A percentile compares a stretch with the other conserved stretches of the same genome.
phyloP scores from a whole-genome alignment of 1,140 invertebrate genomes.

The Lordiphosa collinella region DNA sequence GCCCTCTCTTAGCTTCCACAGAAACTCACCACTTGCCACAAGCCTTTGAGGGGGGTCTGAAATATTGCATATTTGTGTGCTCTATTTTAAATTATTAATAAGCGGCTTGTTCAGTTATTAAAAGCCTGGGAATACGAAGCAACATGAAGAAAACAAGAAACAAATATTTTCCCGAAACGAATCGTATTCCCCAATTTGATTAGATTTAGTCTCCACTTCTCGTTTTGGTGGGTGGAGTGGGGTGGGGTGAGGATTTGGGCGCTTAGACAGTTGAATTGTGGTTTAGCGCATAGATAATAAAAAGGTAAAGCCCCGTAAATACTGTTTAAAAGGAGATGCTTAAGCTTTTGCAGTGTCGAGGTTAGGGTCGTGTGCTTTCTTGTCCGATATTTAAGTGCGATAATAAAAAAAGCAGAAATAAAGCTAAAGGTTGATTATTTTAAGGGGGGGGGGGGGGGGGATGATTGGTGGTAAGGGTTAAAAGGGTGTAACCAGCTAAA shows the following conservation, averaged over 20 bases:
- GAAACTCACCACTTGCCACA: conserved; percentile 42
- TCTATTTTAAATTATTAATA: conserved; percentile 78
- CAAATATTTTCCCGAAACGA: background rate
- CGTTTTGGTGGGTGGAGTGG: background rate
- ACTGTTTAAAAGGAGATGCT: conserved; percentile 7
- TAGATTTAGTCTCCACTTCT: conserved; percentile 22
- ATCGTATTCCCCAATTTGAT: conserved; percentile 44
- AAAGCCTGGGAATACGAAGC: conserved; percentile 67
- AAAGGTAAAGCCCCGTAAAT: conserved; percentile 11
- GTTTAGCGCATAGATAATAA: background rate
- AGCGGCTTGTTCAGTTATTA: conserved; percentile 77
- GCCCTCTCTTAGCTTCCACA: conserved; percentile 9
- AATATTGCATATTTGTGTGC: conserved; percentile 64
- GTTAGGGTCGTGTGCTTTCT: conserved; percentile 4
- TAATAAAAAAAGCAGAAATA: conserved; percentile 8
- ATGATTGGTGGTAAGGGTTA: background rate
- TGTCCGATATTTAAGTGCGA: conserved; percentile 12
- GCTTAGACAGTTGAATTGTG: conserved; percentile 4
- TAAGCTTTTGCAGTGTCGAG: conserved; percentile 5
- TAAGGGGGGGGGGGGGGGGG: background rate
- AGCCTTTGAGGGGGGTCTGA: conserved; percentile 1
- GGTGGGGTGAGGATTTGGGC: too few species aligned
- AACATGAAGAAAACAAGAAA: conserved; percentile 10
- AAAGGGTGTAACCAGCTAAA: background rate
- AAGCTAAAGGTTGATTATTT: conserved; percentile 5